Base-by-base conservation (phyloP, 2,888 invertebrate genomes). In the Isotomurus palustris region DNA sequence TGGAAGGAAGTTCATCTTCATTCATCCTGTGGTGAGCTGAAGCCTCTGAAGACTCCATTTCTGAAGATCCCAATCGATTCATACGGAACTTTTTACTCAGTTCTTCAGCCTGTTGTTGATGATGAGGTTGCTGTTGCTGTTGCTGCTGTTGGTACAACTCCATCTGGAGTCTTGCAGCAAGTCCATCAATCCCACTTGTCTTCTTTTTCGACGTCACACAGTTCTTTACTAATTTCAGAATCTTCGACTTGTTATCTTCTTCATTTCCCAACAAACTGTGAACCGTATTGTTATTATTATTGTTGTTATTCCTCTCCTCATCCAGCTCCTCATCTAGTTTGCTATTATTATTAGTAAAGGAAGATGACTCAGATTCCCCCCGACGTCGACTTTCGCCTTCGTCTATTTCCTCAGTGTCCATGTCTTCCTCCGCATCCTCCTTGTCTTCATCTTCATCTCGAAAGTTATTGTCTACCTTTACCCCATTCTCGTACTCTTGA, bases 401-500 rank as follows among this genome's bases (percentile, higher is more conserved):
- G 12, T 50, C 55, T 17, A 40, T 50, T 25, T 43, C 40, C 10
- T 50, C 43, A 22, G 22, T 43, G 22, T 24, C 14, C 21, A 25
- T 27, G 14, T 32, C 17, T 22, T 44, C 44, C 32, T 58, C 64
- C 43, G 63, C 63, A 36, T 60, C 59, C 50, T 56, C 56, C 19
- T 55, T 58, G n/a, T 35, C 56, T 29, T 58, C 60, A 10, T 51
- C 58, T 21, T 53, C 56, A 41, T 57, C 59, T 27, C 55, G 52
- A 54, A 61, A 36, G 47, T 56, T 53, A 41, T 57, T 57, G 45
- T 60, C 64, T 17, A 64, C 43, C 27, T 51, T 56, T 52, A 60
- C 62, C 14, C 64, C 65, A 60, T 83, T 86, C 60, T 84, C 83
- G 74, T 84, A 81, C n/a, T n/a, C n/a, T 69, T 83, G 84, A 49